Base-by-base conservation (phyloP, 2,888 invertebrate genomes). In the Eugnorisma glareosa region DNA sequence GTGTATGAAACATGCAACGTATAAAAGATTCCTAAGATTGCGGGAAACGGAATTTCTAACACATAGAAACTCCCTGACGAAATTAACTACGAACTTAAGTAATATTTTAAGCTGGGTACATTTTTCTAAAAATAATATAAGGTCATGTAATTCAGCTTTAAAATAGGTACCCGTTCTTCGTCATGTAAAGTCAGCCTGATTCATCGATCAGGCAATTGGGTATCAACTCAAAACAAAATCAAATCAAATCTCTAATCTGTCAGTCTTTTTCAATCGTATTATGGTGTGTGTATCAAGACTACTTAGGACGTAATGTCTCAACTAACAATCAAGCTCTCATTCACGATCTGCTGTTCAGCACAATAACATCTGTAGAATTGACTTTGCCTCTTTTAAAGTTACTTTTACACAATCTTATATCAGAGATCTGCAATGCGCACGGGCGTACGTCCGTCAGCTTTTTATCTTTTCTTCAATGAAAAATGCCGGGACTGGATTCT, bases 381-480 rank as follows among this genome's bases (percentile, higher is more conserved):
- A 28, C 18, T 15, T 31, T 59, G 40, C 8, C 28, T 6, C 35
- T 31, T 73, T 66, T 43, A 48, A 40, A 64, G 7, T 68, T 6
- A 40, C 40, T 48, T 64, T 68, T 74, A 63, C 35, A 78, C 48
- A 57, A 70, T 78, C 59, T 48, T 35, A 35, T 66, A 69, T 28
- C n/a, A 13, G n/a, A 54, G 24, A 69, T 81, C 76, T 66, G 15
- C 11, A 37, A 28, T 51, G 57, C 70, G n/a, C 59, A 37, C 15
- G 35, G 40, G 59, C 51, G 6, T 35, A 8, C n/a, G 37, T 57
- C 31, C 66, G 64, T 59, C 66, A 63, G 69, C 59, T 74, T 77
- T 79, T 83, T 83, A 73, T 70, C 59, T 72, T 74, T 68, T 79
- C 75, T 83, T 77, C 79, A 82, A 87, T 86, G 80, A 86, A 84